Conservation (phyloP, 2,888 invertebrate genomes). For the Acrocyrtus sp. region DNA sequence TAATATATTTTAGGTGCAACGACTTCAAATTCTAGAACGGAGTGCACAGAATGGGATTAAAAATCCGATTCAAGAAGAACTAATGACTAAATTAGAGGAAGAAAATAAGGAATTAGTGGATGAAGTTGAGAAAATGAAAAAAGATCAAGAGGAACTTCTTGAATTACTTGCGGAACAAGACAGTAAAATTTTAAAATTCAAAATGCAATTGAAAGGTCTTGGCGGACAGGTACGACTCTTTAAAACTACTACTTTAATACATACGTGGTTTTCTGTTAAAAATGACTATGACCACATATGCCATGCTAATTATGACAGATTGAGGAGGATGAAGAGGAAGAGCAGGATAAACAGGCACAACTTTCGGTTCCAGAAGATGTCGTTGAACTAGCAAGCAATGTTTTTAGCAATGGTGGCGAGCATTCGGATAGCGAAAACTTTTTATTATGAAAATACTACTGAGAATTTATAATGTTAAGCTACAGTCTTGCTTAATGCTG, state of each 20-base stretch:
- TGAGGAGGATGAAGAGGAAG: slow-evolving; percentile 36
- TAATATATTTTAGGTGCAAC: slow-evolving; percentile 52
- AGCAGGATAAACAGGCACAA: no score
- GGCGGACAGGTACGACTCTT: slow-evolving; percentile 39
- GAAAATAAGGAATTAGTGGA: slow-evolving; percentile 65
- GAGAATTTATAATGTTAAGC: background rate
- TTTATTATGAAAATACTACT: slow-evolving; percentile 27
- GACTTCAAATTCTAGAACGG: slow-evolving; percentile 37
- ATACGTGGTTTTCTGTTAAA: no score
- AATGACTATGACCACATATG: background rate
- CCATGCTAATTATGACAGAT: no score
- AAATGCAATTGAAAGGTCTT: slow-evolving; percentile 33
- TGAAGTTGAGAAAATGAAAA: slow-evolving; percentile 76
- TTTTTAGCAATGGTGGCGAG: slow-evolving; percentile 23
- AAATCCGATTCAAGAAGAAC: slow-evolving; percentile 61
- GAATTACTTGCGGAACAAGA: slow-evolving; percentile 92
- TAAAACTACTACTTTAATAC: background rate
- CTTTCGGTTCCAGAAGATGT: slow-evolving; percentile 21
- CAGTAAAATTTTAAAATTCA: slow-evolving; percentile 71
- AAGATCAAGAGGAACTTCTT: slow-evolving; percentile 94
- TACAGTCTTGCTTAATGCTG: background rate
- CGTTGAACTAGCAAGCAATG: slow-evolving; percentile 13
- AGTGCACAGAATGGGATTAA: slow-evolving; percentile 23
- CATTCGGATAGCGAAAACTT: slow-evolving; percentile 34
- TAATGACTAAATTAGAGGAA: slow-evolving; percentile 58